Conservation (phyloP, 2,113 vertebrate species). For the Corapipo altera region DNA sequence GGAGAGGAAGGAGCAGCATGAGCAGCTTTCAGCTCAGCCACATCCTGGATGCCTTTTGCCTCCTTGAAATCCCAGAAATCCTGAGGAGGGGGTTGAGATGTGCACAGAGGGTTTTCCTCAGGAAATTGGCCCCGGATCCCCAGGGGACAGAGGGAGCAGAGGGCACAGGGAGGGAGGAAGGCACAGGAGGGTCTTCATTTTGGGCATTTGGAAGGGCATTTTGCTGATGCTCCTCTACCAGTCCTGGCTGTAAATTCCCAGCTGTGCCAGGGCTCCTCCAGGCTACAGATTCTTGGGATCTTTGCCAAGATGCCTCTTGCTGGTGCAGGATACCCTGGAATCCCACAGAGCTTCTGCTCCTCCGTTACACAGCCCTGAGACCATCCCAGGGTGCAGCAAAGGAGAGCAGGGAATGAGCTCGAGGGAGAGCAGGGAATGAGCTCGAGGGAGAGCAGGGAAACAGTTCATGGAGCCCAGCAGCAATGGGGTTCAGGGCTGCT, state of each 20-base stretch:
- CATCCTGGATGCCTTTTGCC: background rate
- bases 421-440: rapidly evolving
- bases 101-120: background rate
- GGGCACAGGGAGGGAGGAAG: background rate
- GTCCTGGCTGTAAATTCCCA: background rate
- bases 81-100: rapidly evolving
- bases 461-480: background rate
- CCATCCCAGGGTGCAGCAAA: background rate
- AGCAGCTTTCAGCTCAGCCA: background rate
- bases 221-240: background rate
- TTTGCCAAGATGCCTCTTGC: background rate
- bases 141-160: background rate
- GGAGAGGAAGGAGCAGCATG: background rate
- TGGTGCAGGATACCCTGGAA: background rate
- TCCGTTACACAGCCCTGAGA: background rate
- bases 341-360: background rate
- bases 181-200: background rate
- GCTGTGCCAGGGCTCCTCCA: background rate
- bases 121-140: background rate
- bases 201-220: background rate
- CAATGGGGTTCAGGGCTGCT: background rate
- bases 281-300: background rate
- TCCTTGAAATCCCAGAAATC: background rate
- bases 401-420: rapidly evolving
- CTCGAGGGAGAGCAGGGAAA: too few relatives aligned